phyloP scores from a whole-genome alignment of 2,888 invertebrate genomes.

The Aporophyla lueneburgensis region DNA sequence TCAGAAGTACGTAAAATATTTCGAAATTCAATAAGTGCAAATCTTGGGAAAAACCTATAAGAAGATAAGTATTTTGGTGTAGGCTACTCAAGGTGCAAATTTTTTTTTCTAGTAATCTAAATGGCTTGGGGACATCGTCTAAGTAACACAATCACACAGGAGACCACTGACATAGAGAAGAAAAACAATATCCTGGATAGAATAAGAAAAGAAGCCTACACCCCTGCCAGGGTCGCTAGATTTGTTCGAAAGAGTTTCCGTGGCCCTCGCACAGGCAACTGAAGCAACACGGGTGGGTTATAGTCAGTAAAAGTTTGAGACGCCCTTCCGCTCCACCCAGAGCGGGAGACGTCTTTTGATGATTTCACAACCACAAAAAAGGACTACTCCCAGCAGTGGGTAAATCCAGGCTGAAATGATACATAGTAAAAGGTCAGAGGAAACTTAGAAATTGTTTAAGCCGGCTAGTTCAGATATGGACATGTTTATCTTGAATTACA shows the following conservation, averaged over 20 bases:
- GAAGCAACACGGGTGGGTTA: too few relatives aligned
- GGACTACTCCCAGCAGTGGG: too few relatives aligned
- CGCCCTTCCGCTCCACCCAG: too few relatives aligned
- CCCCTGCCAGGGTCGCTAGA: too few relatives aligned
- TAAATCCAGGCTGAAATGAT: too few relatives aligned
- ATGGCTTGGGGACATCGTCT: neutral
- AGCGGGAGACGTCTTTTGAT: too few relatives aligned
- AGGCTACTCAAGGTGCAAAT: neutral
- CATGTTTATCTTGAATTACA: neutral
- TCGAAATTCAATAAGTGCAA: too few relatives aligned
- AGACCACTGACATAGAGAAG: neutral
- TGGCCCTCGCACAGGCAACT: too few relatives aligned
- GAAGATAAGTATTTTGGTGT: neutral
- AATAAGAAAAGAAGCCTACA: too few relatives aligned
- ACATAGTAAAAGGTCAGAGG: neutral
- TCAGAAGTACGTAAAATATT: neutral
- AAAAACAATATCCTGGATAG: neutral
- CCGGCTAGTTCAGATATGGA: neutral
- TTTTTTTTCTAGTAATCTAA: neutral
- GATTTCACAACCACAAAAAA: too few relatives aligned
- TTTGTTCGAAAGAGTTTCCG: too few relatives aligned
- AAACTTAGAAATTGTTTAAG: neutral
- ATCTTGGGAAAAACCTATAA: neutral
- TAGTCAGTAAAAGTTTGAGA: too few relatives aligned
- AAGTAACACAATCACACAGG: neutral